These are phyloP conservation scores for Nanorana parkeri DNA, from an alignment of 2,113 vertebrate genomes.

Conservation along the genomic window DNA sequence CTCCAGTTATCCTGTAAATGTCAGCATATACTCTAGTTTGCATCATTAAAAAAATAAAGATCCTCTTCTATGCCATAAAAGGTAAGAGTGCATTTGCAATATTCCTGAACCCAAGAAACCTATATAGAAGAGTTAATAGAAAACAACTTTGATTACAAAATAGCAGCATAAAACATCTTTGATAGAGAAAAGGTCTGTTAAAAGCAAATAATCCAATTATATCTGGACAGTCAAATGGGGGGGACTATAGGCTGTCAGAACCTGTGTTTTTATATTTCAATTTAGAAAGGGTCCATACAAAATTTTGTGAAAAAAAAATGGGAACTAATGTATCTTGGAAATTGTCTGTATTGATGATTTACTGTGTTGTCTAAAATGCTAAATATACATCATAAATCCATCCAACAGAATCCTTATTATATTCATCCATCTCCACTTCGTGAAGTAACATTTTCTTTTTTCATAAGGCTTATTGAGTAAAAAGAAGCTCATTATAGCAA, in stretches of 20 bases:
- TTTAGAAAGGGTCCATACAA: conserved; percentile 5
- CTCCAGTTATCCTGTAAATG: no score
- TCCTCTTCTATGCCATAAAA: no score
- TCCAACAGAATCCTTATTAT: conserved; percentile 70
- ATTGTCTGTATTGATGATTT: conserved; percentile 73
- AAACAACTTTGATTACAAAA: neutral
- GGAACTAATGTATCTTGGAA: conserved; percentile 71
- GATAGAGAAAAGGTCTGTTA: neutral
- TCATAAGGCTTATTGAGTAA: conserved; percentile 64
- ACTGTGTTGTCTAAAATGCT: conserved; percentile 73
- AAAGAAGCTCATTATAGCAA: conserved; percentile 69
- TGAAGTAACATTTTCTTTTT: conserved; percentile 65
- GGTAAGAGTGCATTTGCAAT: no score
- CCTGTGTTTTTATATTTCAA: conserved; percentile 6
- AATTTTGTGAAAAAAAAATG: conserved; percentile 64
- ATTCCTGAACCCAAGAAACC: no score
- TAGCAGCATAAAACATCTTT: neutral
- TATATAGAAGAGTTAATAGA: no score
- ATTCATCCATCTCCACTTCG: conserved; percentile 74
- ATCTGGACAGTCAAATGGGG: neutral
- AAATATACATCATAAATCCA: conserved; percentile 79
- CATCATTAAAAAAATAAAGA: no score
- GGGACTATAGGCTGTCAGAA: neutral
- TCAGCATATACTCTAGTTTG: no score
- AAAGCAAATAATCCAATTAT: neutral